phyloP scores from a whole-genome alignment of 2,113 vertebrate genomes.

The Poeciliopsis turrubarensis region DNA sequence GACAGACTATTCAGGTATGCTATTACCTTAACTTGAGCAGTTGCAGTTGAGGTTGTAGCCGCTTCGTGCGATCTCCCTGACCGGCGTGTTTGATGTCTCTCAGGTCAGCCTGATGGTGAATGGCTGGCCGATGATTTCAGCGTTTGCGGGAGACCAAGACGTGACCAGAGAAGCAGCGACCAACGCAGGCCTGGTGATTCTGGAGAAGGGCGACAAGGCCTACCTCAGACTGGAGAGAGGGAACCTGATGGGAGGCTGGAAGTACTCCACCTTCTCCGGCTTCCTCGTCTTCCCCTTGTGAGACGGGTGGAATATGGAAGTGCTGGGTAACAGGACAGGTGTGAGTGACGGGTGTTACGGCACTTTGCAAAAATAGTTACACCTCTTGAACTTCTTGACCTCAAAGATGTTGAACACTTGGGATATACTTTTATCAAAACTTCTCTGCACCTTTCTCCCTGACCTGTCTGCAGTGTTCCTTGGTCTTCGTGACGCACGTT shows the following conservation, averaged over 20 bases:
- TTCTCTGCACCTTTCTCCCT: not conserved
- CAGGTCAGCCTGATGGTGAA: conserved; percentile 90
- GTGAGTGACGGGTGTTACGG: not conserved
- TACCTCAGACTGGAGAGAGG: conserved; percentile 88
- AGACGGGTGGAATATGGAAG: conserved; percentile 24
- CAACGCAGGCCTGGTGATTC: conserved; percentile 86
- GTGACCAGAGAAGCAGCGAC: conserved; percentile 89
- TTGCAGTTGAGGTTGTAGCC: accelerated
- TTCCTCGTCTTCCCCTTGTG: conserved; percentile 89
- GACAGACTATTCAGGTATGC: conserved; percentile 88
- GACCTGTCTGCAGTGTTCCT: not conserved
- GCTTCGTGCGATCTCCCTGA: not conserved
- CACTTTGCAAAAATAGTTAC: not conserved
- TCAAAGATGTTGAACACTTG: not conserved
- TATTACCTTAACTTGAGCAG: not conserved
- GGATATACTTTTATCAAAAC: not conserved
- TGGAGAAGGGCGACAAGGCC: conserved; percentile 88
- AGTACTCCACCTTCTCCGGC: conserved; percentile 90
- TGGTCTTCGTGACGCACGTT: not conserved
- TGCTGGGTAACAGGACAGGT: not conserved
- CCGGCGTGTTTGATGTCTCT: not conserved
- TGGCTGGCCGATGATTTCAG: conserved; percentile 88
- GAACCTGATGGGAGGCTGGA: conserved; percentile 90
- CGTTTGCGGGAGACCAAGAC: conserved; percentile 89
- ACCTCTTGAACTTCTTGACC: not conserved